Base-by-base conservation (phyloP, 92 coral and sea anemone genomes). In the Epizoanthus ramosus region DNA sequence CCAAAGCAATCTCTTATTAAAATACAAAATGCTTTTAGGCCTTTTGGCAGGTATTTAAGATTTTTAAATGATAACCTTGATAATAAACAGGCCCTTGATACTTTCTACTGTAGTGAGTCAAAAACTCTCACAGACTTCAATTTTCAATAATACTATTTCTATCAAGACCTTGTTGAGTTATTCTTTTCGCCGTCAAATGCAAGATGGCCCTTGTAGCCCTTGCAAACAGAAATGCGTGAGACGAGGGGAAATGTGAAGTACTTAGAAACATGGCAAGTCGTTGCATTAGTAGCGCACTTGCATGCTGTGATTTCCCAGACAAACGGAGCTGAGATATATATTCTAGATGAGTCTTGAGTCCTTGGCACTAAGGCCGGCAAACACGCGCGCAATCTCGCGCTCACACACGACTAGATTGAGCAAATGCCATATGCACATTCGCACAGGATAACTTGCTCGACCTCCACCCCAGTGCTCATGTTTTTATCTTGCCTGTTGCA, bases 1-100 rank as follows among this genome's bases (percentile, higher is more conserved):
- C 19, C 39, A 15, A 7, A 23, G 47, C 18, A 23, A 15, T n/a
- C 63, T 9, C 18, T 67, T 33, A n/a, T n/a, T n/a, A n/a, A n/a
- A 19, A 67, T 37, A 41, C 31, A 18, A 28, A 31, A 67, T 16
- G n/a, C 50, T 8, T 67, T 67, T 37, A 28, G 71, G 71, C 35
- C n/a, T 65, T 50, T 65, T 65, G 71, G 71, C 47, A 67, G 72
- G 43, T 67, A 37, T 67, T 67, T 67, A 67, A 67, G 72, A 67
- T 67, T 65, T 31, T 5, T n/a, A 5, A 28, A 33, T 5, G 47
- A 67, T 67, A 33, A 33, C 17, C 18, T 65, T 65, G 71, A 65
- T 4, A 25, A 37, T 25, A 28, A 65, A n/a, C 71, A 65, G 17
- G 71, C 24, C 19, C 25, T 23, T 33, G 54, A 47, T 47, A 47